Conservation (phyloP, 2,888 invertebrate genomes). For the Habroteleia sp. region DNA sequence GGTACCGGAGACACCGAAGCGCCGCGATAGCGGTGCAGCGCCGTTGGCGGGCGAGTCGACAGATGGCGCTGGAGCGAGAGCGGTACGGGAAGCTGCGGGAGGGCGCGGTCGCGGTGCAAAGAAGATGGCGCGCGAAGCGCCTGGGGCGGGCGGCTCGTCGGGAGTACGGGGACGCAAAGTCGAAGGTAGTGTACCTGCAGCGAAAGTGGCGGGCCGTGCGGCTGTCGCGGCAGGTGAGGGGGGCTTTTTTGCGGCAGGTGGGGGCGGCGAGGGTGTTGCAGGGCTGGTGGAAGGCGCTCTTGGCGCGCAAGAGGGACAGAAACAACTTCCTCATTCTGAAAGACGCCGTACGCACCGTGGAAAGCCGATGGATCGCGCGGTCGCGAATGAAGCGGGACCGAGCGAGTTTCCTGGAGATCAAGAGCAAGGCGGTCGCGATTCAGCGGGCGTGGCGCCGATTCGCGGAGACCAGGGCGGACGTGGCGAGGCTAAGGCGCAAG, state of each 20-base stretch:
- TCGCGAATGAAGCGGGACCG: constrained; percentile 79
- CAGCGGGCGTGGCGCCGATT: constrained; percentile 80
- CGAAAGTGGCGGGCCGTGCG: constrained; percentile 77
- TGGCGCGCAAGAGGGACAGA: constrained; percentile 78
- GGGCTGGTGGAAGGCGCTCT: constrained; percentile 79
- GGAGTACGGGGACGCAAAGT: constrained; percentile 72
- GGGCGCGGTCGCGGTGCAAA: constrained; percentile 82
- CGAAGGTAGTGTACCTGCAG: constrained; percentile 73
- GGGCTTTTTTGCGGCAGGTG: constrained; percentile 75
- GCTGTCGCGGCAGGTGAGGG: constrained; percentile 78
- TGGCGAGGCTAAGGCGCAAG: constrained; percentile 30
- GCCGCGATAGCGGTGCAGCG: constrained; percentile 82
- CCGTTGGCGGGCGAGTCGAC: constrained; percentile 80
- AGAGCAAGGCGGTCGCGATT: constrained; percentile 78
- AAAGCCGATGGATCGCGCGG: constrained; percentile 74
- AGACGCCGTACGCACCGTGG: constrained; percentile 72
- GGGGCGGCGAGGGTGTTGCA: constrained; percentile 78
- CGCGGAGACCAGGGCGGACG: constrained; percentile 65
- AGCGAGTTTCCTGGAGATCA: constrained; percentile 73
- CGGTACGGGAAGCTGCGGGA: constrained; percentile 79
- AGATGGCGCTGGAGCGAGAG: constrained; percentile 78
- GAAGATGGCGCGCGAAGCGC: constrained; percentile 79
- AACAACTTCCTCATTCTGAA: constrained; percentile 77
- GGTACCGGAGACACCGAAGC: constrained; percentile 69
- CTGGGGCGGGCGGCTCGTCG: constrained; percentile 71